Conservation (phyloP, 2,113 vertebrate species). For the Mormoops blainvillei region DNA sequence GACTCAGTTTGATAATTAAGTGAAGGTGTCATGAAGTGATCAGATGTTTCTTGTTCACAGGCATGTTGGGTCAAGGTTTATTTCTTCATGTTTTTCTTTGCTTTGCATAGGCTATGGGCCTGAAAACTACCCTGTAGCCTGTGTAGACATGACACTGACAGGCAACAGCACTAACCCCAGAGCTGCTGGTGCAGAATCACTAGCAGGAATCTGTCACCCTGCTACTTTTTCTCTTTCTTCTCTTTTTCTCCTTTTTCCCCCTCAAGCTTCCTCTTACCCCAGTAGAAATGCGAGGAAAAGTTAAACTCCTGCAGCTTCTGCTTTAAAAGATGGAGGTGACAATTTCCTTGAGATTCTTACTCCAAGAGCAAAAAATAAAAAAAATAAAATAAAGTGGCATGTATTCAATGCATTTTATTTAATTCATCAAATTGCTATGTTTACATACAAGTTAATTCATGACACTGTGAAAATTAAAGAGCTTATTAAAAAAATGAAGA, state of each 20-base stretch:
- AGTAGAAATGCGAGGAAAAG: constrained; percentile 5
- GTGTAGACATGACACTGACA: not conserved
- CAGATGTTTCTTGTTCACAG: not conserved
- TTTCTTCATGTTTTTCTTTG: not conserved
- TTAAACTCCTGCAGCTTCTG: not conserved
- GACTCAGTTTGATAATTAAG: constrained; percentile 16
- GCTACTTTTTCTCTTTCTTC: not conserved
- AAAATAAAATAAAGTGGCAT: constrained; percentile 17
- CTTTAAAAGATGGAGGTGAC: constrained; percentile 45
- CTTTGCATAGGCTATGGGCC: not conserved
- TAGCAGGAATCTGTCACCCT: not conserved
- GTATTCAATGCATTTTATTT: constrained; percentile 53
- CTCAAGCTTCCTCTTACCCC: not conserved
- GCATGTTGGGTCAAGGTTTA: not conserved
- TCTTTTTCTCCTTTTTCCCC: not conserved
- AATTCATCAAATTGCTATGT: constrained; percentile 64
- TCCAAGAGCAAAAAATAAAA: constrained; percentile 25
- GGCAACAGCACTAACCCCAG: not conserved
- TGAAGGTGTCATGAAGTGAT: not conserved
- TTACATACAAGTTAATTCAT: constrained; percentile 69
- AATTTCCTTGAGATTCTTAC: constrained; percentile 50
- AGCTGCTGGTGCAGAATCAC: too few relatives aligned
- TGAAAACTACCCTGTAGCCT: not conserved
- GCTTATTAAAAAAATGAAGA: constrained; percentile 61
- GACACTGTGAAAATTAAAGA: constrained; percentile 60